Percentiles rank a stretch among this genome's conserved stretches.
Evolutionary conservation across 92 coral and sea anemone genomes (phyloP).

Genomic region (Diadumene lineata): DNA sequence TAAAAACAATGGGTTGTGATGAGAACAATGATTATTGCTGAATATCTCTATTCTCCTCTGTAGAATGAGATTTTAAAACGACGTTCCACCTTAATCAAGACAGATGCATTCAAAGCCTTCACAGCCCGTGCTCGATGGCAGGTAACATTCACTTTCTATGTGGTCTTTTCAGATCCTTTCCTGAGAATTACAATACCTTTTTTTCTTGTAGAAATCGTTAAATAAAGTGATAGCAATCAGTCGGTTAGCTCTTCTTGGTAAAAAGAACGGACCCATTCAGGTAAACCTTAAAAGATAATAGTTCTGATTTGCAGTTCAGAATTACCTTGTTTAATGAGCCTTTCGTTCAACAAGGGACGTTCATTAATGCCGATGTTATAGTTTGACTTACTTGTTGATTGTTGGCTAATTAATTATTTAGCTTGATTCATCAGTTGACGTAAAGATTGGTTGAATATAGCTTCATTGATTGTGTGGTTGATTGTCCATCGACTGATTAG

Average conservation of each 20-base stretch:
- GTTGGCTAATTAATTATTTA: too few species aligned
- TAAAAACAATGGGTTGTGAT: too few species aligned
- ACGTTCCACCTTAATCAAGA: slow-evolving; percentile 77
- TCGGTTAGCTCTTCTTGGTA: slow-evolving; percentile 67
- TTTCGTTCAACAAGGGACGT: too few species aligned
- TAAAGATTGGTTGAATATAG: too few species aligned
- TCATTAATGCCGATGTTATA: too few species aligned
- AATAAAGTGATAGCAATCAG: slow-evolving; percentile 76
- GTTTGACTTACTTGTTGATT: too few species aligned
- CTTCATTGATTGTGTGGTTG: too few species aligned
- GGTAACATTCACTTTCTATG: slow-evolving; percentile 34
- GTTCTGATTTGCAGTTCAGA: background rate
- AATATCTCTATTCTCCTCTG: background rate
- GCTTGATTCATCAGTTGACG: too few species aligned
- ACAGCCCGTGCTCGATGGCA: slow-evolving; percentile 95
- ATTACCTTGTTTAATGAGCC: too few species aligned
- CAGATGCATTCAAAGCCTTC: slow-evolving; percentile 79
- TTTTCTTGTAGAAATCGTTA: slow-evolving; percentile 55
- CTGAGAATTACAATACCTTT: too few species aligned
- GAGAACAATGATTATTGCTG: background rate
- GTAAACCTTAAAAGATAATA: slow-evolving; percentile 5
- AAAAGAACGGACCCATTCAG: slow-evolving; percentile 62
- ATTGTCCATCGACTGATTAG: too few species aligned
- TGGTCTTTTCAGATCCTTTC: background rate
- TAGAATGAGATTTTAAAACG: slow-evolving; percentile 50